These are phyloP conservation scores for Acanthopleura granulata DNA, from an alignment of 2,888 invertebrate genomes.

Conservation along the genomic window DNA sequence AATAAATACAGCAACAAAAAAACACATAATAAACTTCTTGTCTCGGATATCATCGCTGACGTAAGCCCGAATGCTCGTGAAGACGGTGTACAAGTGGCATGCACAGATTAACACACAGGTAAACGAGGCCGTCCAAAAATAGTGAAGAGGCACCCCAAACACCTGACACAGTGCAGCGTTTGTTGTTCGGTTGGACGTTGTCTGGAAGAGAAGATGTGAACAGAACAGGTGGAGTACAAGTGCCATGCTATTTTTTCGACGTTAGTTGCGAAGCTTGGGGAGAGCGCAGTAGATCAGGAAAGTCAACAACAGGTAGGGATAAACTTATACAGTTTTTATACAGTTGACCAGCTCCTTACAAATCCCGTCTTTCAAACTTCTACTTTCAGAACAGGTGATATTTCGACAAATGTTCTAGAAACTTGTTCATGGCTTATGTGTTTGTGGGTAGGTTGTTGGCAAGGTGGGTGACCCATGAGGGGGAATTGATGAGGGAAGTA, in stretches of 20 bases:
- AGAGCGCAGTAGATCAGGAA: not conserved
- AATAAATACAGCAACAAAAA: not conserved
- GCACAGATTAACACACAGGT: not conserved
- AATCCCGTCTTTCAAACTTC: too few relatives aligned
- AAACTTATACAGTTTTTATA: not conserved
- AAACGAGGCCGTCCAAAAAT: conserved; percentile 10
- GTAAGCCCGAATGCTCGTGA: not conserved
- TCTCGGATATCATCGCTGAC: not conserved
- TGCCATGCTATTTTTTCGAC: not conserved
- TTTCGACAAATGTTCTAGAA: too few relatives aligned
- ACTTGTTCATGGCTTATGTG: not conserved
- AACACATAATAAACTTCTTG: not conserved
- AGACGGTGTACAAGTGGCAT: conserved; percentile 4
- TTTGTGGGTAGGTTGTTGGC: too few relatives aligned
- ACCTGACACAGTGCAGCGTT: too few relatives aligned
- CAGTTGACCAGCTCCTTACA: too few relatives aligned
- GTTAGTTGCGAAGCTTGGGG: not conserved
- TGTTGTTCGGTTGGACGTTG: too few relatives aligned
- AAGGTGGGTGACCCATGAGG: too few relatives aligned
- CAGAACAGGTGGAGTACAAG: not conserved
- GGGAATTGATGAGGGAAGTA: too few relatives aligned
- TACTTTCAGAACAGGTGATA: too few relatives aligned
- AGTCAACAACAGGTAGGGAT: conserved; percentile 11
- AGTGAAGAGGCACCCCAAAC: conserved; percentile 3
- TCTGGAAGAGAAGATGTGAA: not conserved